These are phyloP conservation scores for Chromis chromis DNA, from an alignment of 2,797 vertebrate species.

Conservation along the genomic window DNA sequence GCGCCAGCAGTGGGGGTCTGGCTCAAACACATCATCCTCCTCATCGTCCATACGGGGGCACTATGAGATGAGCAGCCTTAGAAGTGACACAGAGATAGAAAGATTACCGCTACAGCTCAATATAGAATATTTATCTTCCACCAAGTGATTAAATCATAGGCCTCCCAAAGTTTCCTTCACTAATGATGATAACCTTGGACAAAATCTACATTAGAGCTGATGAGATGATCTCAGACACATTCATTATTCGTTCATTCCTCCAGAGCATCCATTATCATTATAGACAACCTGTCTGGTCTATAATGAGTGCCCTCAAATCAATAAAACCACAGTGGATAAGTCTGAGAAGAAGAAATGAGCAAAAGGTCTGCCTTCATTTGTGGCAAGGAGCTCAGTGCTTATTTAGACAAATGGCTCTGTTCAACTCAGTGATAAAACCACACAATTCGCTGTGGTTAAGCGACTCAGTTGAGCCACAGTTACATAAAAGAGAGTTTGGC, in stretches of 20 bases:
- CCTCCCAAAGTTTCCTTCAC: neutral
- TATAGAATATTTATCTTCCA: constrained; percentile 5
- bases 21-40: constrained; percentile 87
- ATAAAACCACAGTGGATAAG: constrained; percentile 70
- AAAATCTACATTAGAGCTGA: constrained; percentile 30
- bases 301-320: constrained; percentile 70
- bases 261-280: constrained; percentile 61
- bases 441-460: constrained; percentile 66
- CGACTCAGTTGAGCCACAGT: constrained; percentile 58
- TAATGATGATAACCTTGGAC: constrained; percentile 48
- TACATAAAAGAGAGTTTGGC: constrained; percentile 66
- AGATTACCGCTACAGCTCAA: constrained; percentile 7
- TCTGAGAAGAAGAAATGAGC: constrained; percentile 50
- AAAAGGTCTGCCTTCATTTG: constrained; percentile 59
- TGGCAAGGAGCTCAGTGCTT: constrained; percentile 59
- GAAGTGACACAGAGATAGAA: constrained; percentile 23
- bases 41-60: constrained; percentile 86
- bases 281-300: constrained; percentile 68
- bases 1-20: constrained; percentile 75
- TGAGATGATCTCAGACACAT: constrained; percentile 67
- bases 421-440: constrained; percentile 78
- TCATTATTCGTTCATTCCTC: constrained; percentile 41
- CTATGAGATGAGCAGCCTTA: constrained; percentile 69
- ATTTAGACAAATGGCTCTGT: constrained; percentile 77
- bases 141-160: constrained; percentile 8